Percentiles rank a stretch among this genome's conserved stretches.
These are phyloP conservation scores for Syngnathus acus DNA, from an alignment of 2,797 vertebrate genomes.

Conservation along the genomic window DNA sequence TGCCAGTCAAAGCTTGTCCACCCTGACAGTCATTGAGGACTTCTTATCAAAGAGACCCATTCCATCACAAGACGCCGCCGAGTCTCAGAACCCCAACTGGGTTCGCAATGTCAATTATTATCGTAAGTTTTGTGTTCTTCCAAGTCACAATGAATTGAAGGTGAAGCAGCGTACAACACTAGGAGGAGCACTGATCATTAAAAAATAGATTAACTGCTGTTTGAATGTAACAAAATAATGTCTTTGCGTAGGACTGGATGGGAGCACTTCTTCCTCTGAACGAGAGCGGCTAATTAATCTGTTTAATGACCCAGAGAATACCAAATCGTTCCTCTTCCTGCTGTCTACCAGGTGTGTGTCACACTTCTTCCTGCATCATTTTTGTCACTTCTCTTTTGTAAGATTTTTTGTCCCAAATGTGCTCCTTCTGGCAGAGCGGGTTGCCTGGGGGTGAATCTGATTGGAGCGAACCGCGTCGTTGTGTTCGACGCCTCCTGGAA, in stretches of 20 bases:
- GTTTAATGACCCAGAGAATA: constrained; percentile 92
- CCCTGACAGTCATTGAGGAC: constrained; percentile 91
- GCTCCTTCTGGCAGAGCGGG: constrained; percentile 75
- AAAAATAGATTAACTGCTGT: not conserved
- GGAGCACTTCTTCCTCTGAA: constrained; percentile 92
- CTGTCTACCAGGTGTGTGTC: constrained; percentile 86
- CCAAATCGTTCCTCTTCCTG: constrained; percentile 82
- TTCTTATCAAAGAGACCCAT: constrained; percentile 85
- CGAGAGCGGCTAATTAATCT: constrained; percentile 95
- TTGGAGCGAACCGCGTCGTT: constrained; percentile 94
- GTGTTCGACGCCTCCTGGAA: constrained; percentile 99
- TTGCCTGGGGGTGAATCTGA: constrained; percentile 94
- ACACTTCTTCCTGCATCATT: not conserved
- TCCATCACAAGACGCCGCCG: constrained; percentile 61
- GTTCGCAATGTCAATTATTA: constrained; percentile 91
- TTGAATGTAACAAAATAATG: constrained; percentile 3
- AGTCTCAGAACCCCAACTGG: constrained; percentile 79
- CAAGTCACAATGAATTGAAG: too few relatives aligned
- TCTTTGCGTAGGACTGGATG: constrained; percentile 82
- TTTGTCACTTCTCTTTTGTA: too few relatives aligned
- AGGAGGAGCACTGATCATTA: not conserved
- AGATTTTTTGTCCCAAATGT: not conserved
- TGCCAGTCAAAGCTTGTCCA: constrained; percentile 93
- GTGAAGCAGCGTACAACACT: not conserved
- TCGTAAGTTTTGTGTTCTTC: constrained; percentile 74